A percentile compares a stretch with the other conserved stretches of the same genome.
Conservation (phyloP, 2,797 vertebrate genomes). For the Poecilia gillii region DNA sequence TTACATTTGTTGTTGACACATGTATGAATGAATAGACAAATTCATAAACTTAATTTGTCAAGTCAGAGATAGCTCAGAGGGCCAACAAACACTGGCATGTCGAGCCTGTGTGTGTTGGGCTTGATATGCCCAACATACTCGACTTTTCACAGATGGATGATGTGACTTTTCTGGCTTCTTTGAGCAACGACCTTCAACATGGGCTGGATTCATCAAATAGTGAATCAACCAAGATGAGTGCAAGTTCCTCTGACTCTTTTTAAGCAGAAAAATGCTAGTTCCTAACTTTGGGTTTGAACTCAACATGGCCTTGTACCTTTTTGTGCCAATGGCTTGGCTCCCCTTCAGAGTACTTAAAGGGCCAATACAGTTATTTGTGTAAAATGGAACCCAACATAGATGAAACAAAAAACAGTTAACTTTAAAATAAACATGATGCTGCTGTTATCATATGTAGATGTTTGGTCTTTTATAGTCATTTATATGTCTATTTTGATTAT, state of each 20-base stretch:
- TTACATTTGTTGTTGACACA: not conserved
- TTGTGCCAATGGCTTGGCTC: not conserved
- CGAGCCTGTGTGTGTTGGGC: too few relatives aligned
- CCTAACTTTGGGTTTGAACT: not conserved
- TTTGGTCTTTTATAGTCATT: not conserved
- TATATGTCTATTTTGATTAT: not conserved
- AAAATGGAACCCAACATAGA: not conserved
- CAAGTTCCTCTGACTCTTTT: not conserved
- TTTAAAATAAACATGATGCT: not conserved
- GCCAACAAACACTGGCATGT: too few relatives aligned
- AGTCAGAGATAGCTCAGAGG: not conserved
- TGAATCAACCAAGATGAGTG: not conserved
- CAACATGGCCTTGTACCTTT: not conserved
- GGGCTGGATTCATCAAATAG: not conserved
- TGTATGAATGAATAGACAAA: not conserved
- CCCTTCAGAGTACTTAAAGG: not conserved
- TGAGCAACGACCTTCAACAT: not conserved
- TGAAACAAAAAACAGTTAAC: not conserved
- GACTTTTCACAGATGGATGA: not conserved
- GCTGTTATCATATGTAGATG: not conserved
- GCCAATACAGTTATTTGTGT: not conserved
- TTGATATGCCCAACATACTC: too few relatives aligned
- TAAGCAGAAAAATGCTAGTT: not conserved
- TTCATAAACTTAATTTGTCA: not conserved
- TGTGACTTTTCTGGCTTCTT: not conserved